Evolutionary conservation across 2,113 vertebrate species (phyloP).

Genomic region (Noctilio leporinus): DNA sequence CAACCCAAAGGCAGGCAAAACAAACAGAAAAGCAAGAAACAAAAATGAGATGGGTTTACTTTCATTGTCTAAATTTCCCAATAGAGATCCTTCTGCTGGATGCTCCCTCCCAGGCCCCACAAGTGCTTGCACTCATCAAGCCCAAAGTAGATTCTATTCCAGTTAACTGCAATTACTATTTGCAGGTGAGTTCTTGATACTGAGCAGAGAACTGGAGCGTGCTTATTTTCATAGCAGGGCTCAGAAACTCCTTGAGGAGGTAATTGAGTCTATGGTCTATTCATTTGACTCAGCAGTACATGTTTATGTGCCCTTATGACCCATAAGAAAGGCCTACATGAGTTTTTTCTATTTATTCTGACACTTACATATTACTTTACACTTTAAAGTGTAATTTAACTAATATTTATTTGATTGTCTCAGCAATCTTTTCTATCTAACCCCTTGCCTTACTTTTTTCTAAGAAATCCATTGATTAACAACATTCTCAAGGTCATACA

Average conservation of each 20-base stretch:
- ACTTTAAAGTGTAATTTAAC: background rate
- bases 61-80: background rate
- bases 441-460: background rate
- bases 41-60: background rate
- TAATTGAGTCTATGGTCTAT: background rate
- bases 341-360: background rate
- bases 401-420: background rate
- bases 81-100: background rate
- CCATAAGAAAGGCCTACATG: background rate
- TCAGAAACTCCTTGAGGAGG: background rate
- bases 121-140: background rate
- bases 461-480: background rate
- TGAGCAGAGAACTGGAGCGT: background rate
- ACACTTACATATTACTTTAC: background rate
- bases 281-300: background rate
- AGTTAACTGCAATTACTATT: background rate
- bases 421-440: background rate
- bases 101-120: background rate
- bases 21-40: background rate
- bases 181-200: background rate
- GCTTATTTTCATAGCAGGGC: background rate
- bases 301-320: background rate
- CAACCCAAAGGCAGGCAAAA: background rate
- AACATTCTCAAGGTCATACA: background rate
- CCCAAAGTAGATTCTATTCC: background rate